These are phyloP conservation scores for Anisognathus igniventris DNA, from an alignment of 2,797 vertebrate genomes.

Conservation along the genomic window DNA sequence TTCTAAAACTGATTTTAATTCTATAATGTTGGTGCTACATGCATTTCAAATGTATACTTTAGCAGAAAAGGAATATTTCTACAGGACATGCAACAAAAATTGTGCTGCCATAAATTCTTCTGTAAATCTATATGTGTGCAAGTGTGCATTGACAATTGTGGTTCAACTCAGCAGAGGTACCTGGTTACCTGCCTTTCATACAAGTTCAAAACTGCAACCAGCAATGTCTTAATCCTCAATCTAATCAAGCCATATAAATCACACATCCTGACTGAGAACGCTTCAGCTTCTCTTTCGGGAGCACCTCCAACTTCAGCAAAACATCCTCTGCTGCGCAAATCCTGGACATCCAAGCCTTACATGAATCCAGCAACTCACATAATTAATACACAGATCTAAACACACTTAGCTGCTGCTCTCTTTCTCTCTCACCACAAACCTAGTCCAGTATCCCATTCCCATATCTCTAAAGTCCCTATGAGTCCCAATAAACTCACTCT, in stretches of 20 bases:
- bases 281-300: neutral
- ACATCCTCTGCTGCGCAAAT: neutral
- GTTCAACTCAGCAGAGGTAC: neutral
- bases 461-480: neutral
- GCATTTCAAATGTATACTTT: neutral
- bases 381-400: neutral
- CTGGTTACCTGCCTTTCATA: neutral
- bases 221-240: neutral
- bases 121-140: rapidly evolving
- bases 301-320: neutral
- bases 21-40: neutral
- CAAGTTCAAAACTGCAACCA: neutral
- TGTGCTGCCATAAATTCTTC: neutral
- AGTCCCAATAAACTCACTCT: neutral
- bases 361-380: neutral
- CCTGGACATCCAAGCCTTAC: neutral
- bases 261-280: neutral
- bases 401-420: neutral
- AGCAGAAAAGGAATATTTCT: neutral
- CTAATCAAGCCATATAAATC: neutral
- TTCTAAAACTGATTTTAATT: neutral
- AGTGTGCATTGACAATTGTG: neutral
- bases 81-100: neutral
- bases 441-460: neutral
- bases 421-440: neutral